These are phyloP conservation scores for Aptenodytes patagonicus DNA, from an alignment of 2,113 vertebrate genomes.

Conservation along the genomic window DNA sequence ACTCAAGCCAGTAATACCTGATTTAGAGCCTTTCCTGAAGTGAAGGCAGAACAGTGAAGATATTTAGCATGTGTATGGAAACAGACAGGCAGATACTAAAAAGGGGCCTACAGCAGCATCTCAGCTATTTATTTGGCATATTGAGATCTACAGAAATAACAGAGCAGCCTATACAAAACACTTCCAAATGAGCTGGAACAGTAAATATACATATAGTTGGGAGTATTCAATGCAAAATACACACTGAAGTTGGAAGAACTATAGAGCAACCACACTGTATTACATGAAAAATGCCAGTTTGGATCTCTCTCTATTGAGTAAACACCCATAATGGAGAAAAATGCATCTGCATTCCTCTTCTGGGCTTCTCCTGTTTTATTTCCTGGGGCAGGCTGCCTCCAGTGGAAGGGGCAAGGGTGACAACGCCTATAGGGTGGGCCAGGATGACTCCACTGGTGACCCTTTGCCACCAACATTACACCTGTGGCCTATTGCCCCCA, in stretches of 20 bases:
- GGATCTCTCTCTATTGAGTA: fast-evolving
- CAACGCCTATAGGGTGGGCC: fast-evolving
- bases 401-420: neutral
- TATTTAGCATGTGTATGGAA: neutral
- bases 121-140: neutral
- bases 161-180: neutral
- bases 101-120: neutral
- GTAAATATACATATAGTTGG: neutral
- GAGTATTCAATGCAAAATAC: neutral
- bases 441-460: neutral
- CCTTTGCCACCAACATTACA: neutral
- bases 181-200: neutral
- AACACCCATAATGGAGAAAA: neutral
- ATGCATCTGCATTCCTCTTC: neutral
- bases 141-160: neutral
- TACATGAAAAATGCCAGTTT: neutral
- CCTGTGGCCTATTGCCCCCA: neutral
- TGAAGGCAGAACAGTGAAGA: neutral
- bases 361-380: neutral
- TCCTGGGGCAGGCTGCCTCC: neutral
- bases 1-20: neutral
- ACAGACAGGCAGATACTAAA: neutral
- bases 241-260: neutral
- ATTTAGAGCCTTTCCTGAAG: neutral
- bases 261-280: neutral